phyloP scores from a whole-genome alignment of 2,888 invertebrate genomes.

The Hecatera dysodea region DNA sequence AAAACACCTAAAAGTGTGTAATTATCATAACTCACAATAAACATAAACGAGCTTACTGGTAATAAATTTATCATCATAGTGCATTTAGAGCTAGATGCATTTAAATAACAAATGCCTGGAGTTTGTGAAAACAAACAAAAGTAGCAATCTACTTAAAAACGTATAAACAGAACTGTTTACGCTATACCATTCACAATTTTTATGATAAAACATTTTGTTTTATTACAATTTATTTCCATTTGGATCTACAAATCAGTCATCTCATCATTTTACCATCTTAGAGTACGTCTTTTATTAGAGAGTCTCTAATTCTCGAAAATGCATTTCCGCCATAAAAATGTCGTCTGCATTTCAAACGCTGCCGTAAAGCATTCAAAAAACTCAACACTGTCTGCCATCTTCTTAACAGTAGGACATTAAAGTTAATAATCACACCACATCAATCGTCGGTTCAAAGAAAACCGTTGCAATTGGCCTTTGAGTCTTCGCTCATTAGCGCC shows the following conservation, averaged over 20 bases:
- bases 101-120: constrained; percentile 26
- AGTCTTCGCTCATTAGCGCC: constrained; percentile 80
- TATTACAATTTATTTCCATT: constrained; percentile 14
- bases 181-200: constrained; percentile 8
- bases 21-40: constrained; percentile 22
- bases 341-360: constrained; percentile 39
- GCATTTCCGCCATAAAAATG: constrained; percentile 58
- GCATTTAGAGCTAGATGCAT: constrained; percentile 43
- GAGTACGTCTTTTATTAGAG: constrained; percentile 19
- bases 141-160: constrained; percentile 33
- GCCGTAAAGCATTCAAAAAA: constrained; percentile 50
- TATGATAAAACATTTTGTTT: constrained; percentile 10
- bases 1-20: neutral
- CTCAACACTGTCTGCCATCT: constrained; percentile 55
- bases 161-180: constrained; percentile 14
- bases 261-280: neutral
- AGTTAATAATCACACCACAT: constrained; percentile 71
- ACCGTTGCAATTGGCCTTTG: constrained; percentile 72
- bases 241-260: constrained; percentile 36
- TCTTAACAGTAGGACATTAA: constrained; percentile 68
- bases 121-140: constrained; percentile 27
- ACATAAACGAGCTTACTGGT: constrained; percentile 19
- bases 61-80: constrained; percentile 49
- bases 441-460: constrained; percentile 72
- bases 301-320: constrained; percentile 35